Percentiles rank a stretch among this genome's conserved stretches.
Conservation (phyloP, 2,888 invertebrate genomes). For the Sminthurides aquaticus region DNA sequence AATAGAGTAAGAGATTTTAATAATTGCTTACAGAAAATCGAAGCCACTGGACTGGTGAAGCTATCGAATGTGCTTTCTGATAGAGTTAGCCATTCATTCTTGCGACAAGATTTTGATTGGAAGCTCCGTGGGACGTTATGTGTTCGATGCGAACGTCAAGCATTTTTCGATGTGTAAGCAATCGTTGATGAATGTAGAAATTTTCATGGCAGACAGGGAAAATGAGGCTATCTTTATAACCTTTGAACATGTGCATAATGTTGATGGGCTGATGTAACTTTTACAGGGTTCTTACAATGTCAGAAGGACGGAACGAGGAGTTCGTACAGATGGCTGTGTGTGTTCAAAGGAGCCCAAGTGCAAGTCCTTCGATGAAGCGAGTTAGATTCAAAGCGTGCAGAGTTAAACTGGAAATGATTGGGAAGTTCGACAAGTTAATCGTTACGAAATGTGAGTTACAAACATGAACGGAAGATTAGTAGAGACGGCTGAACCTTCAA, state of each 20-base stretch:
- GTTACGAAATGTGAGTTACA: conserved; percentile 10
- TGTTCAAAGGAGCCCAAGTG: neutral
- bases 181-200: no score
- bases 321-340: conserved; percentile 16
- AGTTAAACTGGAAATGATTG: conserved; percentile 6
- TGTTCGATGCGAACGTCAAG: neutral
- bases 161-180: conserved; percentile 11
- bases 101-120: conserved; percentile 9
- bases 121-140: conserved; percentile 1
- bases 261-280: no score
- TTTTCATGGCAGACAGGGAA: no score
- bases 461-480: no score
- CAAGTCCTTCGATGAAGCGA: neutral
- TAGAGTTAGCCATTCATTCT: neutral
- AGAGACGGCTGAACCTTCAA: no score
- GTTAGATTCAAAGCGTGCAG: conserved; percentile 1
- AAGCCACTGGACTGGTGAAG: neutral
- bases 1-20: neutral
- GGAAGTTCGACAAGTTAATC: conserved; percentile 1
- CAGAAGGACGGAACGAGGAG: neutral
- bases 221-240: no score
- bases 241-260: no score
- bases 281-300: conserved; percentile 7
- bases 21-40: neutral
- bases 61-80: neutral